phyloP scores from a whole-genome alignment of 2,113 vertebrate genomes.

The Ageneiosus marmoratus region DNA sequence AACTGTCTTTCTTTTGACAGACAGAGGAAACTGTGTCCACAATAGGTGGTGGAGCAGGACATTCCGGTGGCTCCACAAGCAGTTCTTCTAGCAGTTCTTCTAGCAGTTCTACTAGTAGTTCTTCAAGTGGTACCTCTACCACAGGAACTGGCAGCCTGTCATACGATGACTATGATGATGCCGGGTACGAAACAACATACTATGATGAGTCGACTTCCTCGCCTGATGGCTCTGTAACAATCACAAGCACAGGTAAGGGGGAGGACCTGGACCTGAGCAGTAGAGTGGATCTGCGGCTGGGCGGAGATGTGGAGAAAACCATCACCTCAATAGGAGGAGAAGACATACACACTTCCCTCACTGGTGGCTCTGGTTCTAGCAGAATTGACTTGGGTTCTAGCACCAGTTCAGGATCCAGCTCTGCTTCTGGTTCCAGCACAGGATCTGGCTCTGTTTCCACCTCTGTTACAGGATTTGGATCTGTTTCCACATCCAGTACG shows the following conservation, averaged over 20 bases:
- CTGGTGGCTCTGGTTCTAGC: constrained; percentile 36
- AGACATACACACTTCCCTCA: constrained; percentile 53
- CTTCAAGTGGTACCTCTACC: constrained; percentile 17
- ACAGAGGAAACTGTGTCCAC: constrained; percentile 9
- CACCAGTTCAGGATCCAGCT: background rate
- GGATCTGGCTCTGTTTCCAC: constrained; percentile 18
- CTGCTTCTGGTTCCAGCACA: constrained; percentile 14
- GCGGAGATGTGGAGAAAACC: constrained; percentile 44
- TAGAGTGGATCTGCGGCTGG: constrained; percentile 56
- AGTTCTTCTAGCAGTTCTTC: constrained; percentile 30
- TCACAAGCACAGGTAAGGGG: constrained; percentile 45
- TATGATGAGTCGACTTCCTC: constrained; percentile 63
- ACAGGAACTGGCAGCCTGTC: constrained; percentile 21
- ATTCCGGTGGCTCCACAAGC: constrained; percentile 23
- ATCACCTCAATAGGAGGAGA: constrained; percentile 45
- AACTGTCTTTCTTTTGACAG: background rate
- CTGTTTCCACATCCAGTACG: constrained; percentile 1
- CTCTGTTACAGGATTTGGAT: background rate
- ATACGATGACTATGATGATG: constrained; percentile 60
- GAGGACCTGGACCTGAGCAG: constrained; percentile 51
- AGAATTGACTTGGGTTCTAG: constrained; percentile 21
- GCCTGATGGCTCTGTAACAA: constrained; percentile 48
- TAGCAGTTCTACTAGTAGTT: constrained; percentile 23
- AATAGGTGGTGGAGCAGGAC: constrained; percentile 7
- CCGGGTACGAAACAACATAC: constrained; percentile 54